Conservation (phyloP, 92 coral and sea anemone genomes). For the Galaxea fascicularis region DNA sequence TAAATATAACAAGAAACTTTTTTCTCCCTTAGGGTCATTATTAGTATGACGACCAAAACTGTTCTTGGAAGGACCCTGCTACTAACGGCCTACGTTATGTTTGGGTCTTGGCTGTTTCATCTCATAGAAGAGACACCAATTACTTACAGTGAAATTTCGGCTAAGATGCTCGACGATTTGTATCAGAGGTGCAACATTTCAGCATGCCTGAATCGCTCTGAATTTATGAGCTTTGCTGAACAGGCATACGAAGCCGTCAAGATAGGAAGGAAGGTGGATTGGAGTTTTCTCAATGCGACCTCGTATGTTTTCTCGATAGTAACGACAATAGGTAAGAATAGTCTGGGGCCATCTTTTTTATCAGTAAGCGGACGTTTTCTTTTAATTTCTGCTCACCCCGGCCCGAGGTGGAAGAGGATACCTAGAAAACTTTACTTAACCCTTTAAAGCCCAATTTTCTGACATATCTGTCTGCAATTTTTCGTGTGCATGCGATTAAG, state of each 20-base stretch:
- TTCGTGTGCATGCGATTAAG: no score
- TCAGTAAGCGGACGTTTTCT: no score
- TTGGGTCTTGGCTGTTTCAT: slow-evolving; percentile 40
- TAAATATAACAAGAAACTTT: no score
- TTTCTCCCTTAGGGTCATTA: no score
- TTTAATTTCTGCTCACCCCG: no score
- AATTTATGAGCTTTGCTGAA: slow-evolving; percentile 31
- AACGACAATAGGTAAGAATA: slow-evolving; percentile 47
- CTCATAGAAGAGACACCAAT: slow-evolving; percentile 23
- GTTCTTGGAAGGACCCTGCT: slow-evolving; percentile 4
- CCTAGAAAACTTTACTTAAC: no score
- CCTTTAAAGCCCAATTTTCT: no score
- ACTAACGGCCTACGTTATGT: slow-evolving; percentile 13
- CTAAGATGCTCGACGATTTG: slow-evolving; percentile 1
- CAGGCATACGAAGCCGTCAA: slow-evolving; percentile 10
- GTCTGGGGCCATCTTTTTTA: no score
- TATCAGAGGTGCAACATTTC: slow-evolving; percentile 11
- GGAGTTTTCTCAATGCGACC: slow-evolving; percentile 37
- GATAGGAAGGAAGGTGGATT: slow-evolving; percentile 33
- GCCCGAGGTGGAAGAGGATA: no score
- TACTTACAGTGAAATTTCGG: slow-evolving; percentile 24
- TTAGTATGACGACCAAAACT: no score
- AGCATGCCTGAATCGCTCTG: slow-evolving; percentile 21
- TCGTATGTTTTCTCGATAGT: slow-evolving; percentile 39
- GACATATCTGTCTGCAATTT: no score